Evolutionary conservation across 2,888 invertebrate species (phyloP), one percentile per base, ranked within the genome.

Genomic region (Cataglyphis rosenhaueri): DNA sequence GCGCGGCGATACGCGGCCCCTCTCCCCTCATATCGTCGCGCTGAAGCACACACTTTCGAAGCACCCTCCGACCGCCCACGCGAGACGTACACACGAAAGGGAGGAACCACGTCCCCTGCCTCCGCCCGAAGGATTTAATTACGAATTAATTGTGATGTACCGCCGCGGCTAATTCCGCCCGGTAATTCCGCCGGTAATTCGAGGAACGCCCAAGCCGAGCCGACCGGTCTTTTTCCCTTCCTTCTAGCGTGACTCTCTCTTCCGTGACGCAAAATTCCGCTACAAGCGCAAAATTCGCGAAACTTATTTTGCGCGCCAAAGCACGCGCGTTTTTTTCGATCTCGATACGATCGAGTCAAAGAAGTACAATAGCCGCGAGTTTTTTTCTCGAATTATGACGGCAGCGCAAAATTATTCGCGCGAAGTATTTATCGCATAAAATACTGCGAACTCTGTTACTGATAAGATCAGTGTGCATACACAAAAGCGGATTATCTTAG

Each of bases 141-240:
- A 91, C 89, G 88, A 91, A 92, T 92, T 93, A 93, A 93, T 92
- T 91, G 92, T 89, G 89, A 91, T 88, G 89, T 91, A 91, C 86
- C 85, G 25, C 81, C 86, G 83, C 82, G 83, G 87, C 84, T 92
- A 90, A 91, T 91, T 91, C 86, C 81, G 83, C 81, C 86, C 75
- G 85, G 86, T 90, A 88, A 88, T 88, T 88, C 71, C 74, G 66
- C 73, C 76, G 71, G 76, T 64, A 66, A 84, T 82, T 85, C 86
- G 76, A 86, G 84, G 41, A 66, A 68, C 82, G 61, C 61, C 82
- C 78, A 25, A n/a, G 32, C 61, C 35, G 21, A 18, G 32, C 41
- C 25, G 25, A n/a, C 18, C 41, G 18, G 9, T 62, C 61, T 74
- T 29, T 55, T 32, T 62, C 55, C 64, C 52, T 25, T 32, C 48